phyloP scores from a whole-genome alignment of 2,113 vertebrate genomes.

The Phycodurus eques region DNA sequence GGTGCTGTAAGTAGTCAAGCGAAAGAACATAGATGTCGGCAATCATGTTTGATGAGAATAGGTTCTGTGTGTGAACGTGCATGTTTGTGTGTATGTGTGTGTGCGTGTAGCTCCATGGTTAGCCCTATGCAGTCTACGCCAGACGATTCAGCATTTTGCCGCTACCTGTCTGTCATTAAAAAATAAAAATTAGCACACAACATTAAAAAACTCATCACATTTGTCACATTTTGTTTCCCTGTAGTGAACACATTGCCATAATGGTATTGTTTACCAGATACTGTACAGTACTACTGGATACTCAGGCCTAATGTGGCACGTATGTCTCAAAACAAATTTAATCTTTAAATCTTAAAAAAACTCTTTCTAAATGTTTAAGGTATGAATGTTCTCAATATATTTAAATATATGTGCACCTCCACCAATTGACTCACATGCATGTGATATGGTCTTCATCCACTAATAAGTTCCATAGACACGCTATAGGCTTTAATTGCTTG shows the following conservation, averaged over 20 bases:
- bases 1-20: conserved; percentile 14
- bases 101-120: conserved; percentile 30
- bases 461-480: too few species aligned
- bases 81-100: conserved; percentile 17
- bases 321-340: background rate
- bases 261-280: conserved; percentile 12
- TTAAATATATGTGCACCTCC: too few species aligned
- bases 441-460: too few species aligned
- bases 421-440: too few species aligned
- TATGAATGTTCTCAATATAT: too few species aligned
- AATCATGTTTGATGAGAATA: conserved; percentile 23
- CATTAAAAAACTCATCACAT: conserved; percentile 20
- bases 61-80: background rate
- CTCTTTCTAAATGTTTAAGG: too few species aligned
- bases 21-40: conserved; percentile 23
- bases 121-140: conserved; percentile 52
- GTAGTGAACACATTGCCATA: conserved; percentile 15
- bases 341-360: too few species aligned
- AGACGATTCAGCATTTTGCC: conserved; percentile 58
- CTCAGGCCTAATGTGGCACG: background rate
- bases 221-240: conserved; percentile 32
- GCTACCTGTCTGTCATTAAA: conserved; percentile 40
- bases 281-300: background rate
- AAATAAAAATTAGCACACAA: conserved; percentile 25
- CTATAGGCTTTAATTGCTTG: too few species aligned